These are phyloP conservation scores for Dioctria linearis DNA, from an alignment of 2,888 invertebrate genomes.

Conservation along the genomic window DNA sequence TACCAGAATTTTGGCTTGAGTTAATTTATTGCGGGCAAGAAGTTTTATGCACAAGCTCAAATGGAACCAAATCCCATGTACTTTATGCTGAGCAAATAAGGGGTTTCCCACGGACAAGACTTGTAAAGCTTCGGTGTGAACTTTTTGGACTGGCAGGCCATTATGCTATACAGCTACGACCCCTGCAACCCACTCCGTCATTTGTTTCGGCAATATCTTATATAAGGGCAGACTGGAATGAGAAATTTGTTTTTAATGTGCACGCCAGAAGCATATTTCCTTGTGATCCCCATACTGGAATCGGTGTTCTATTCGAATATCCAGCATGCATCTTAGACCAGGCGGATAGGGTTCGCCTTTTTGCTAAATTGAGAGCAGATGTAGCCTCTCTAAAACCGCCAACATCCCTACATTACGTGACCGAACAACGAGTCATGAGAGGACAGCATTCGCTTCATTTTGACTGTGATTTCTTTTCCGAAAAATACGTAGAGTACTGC, in stretches of 20 bases:
- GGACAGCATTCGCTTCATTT: constrained; percentile 84
- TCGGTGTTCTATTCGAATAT: constrained; percentile 87
- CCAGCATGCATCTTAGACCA: constrained; percentile 85
- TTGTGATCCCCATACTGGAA: constrained; percentile 81
- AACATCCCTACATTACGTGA: constrained; percentile 76
- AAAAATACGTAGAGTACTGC: constrained; percentile 88
- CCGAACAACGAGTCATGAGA: constrained; percentile 77
- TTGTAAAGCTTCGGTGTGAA: constrained; percentile 81
- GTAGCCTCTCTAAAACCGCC: constrained; percentile 80
- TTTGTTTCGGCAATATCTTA: constrained; percentile 71
- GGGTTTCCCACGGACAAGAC: constrained; percentile 80
- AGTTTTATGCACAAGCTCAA: constrained; percentile 76
- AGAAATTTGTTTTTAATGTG: constrained; percentile 88
- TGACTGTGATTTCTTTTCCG: constrained; percentile 87
- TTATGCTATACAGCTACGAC: constrained; percentile 82
- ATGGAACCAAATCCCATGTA: constrained; percentile 76
- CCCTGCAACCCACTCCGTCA: constrained; percentile 76
- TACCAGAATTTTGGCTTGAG: constrained; percentile 83
- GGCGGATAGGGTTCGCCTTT: constrained; percentile 85
- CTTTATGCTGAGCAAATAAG: constrained; percentile 84
- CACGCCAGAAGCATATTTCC: constrained; percentile 88
- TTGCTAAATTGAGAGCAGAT: constrained; percentile 81
- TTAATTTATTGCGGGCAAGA: constrained; percentile 86
- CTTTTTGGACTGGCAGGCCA: constrained; percentile 87
- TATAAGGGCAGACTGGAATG: constrained; percentile 82